A percentile compares a stretch with the other conserved stretches of the same genome.
These are phyloP conservation scores for Calliphora vicina DNA, from an alignment of 1,140 invertebrate species.

Conservation along the genomic window DNA sequence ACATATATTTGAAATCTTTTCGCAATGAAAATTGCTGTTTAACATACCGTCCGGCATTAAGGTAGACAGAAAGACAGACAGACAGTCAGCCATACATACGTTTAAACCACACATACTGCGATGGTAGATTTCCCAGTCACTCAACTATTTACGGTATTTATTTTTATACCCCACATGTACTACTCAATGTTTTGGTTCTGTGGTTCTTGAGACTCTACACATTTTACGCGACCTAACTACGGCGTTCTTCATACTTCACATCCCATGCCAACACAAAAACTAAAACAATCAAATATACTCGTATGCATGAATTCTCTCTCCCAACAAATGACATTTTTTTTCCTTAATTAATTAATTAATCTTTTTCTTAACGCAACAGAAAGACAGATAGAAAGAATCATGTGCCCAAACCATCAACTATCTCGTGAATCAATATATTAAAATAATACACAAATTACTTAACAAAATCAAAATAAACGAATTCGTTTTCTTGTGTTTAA, in stretches of 20 bases:
- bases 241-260: not conserved
- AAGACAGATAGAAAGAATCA: not conserved
- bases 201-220: not conserved
- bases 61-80: too few species aligned
- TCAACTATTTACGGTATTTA: not conserved
- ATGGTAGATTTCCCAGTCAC: conserved; percentile 4
- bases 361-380: not conserved
- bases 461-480: not conserved
- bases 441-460: not conserved
- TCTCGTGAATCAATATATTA: not conserved
- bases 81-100: not conserved
- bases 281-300: not conserved
- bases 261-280: not conserved
- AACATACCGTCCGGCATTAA: too few species aligned
- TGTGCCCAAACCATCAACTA: not conserved
- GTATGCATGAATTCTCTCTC: not conserved
- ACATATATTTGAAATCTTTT: not conserved
- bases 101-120: not conserved
- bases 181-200: not conserved
- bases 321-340: not conserved
- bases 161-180: not conserved
- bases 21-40: not conserved
- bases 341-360: not conserved
- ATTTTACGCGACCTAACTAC: not conserved
- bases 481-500: not conserved